Conservation (phyloP, 2,113 vertebrate species). For the Corythoichthys haematopterus region DNA sequence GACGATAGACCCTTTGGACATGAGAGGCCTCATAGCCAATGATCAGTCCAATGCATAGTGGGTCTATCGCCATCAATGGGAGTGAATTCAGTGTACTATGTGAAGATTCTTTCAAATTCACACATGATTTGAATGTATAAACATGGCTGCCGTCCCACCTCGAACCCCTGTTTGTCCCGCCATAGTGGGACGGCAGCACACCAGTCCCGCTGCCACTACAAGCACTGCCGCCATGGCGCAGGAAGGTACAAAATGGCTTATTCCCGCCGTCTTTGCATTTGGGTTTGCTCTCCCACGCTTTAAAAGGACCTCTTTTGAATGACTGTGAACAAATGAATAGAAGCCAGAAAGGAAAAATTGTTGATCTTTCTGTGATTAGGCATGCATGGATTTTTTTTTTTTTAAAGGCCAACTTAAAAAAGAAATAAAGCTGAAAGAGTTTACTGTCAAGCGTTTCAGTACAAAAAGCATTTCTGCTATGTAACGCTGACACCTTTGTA, state of each 20-base stretch:
- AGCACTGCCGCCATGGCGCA: conserved; percentile 88
- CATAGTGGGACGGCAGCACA: conserved; percentile 94
- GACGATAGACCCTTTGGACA: too few species aligned
- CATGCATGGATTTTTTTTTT: conserved; percentile 8
- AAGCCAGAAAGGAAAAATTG: conserved; percentile 15
- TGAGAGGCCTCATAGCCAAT: too few species aligned
- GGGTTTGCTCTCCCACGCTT: conserved; percentile 54
- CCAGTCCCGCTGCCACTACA: conserved; percentile 89
- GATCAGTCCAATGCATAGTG: too few species aligned
- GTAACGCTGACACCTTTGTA: conserved; percentile 15
- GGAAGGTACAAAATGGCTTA: conserved; percentile 82
- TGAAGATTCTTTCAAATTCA: not conserved
- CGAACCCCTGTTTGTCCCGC: conserved; percentile 83
- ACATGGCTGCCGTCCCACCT: conserved; percentile 9
- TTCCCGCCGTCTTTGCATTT: conserved; percentile 41
- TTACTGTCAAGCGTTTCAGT: not conserved
- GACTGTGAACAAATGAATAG: conserved; percentile 21
- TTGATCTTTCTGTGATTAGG: conserved; percentile 28
- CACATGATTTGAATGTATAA: not conserved
- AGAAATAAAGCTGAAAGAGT: not conserved
- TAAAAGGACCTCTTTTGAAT: conserved; percentile 38
- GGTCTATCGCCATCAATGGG: too few species aligned
- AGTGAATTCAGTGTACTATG: too few species aligned
- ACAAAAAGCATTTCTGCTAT: not conserved
- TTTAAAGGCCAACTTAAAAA: too few species aligned